phyloP scores from a whole-genome alignment of 2,113 vertebrate species.

The Tenrec ecaudatus region DNA sequence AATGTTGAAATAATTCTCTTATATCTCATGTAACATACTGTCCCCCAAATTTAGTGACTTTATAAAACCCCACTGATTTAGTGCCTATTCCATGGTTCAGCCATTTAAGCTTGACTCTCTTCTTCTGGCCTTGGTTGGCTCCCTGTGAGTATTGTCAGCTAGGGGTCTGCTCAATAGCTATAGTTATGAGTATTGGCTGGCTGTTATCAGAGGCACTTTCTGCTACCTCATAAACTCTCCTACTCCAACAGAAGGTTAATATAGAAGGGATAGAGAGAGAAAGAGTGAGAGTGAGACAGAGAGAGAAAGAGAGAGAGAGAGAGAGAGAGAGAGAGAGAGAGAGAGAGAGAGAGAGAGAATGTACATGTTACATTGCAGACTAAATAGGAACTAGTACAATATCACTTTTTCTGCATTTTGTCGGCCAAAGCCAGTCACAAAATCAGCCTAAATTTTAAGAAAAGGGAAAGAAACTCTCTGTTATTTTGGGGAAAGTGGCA shows the following conservation, averaged over 20 bases:
- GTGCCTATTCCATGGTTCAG: not conserved
- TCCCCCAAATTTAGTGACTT: not conserved
- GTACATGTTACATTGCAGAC: not conserved
- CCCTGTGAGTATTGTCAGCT: not conserved
- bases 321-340: too few relatives aligned
- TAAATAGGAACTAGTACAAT: not conserved
- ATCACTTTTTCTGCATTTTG: not conserved
- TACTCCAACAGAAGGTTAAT: not conserved
- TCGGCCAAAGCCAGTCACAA: not conserved
- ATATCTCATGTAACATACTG: not conserved
- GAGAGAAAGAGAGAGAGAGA: too few relatives aligned
- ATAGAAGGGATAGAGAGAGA: too few relatives aligned
- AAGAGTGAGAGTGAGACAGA: too few relatives aligned
- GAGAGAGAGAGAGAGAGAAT: too few relatives aligned
- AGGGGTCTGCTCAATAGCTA: not conserved
- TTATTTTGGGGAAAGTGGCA: not conserved
- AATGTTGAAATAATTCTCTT: slow-evolving; percentile 32
- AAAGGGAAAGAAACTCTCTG: not conserved
- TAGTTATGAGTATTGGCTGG: not conserved
- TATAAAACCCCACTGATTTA: not conserved
- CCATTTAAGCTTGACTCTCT: not conserved
- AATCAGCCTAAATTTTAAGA: not conserved
- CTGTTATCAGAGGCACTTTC: not conserved
- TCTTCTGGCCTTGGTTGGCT: not conserved
- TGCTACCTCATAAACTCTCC: not conserved